phyloP scores from a whole-genome alignment of 2,888 invertebrate genomes.

The Ormyrus rosae region DNA sequence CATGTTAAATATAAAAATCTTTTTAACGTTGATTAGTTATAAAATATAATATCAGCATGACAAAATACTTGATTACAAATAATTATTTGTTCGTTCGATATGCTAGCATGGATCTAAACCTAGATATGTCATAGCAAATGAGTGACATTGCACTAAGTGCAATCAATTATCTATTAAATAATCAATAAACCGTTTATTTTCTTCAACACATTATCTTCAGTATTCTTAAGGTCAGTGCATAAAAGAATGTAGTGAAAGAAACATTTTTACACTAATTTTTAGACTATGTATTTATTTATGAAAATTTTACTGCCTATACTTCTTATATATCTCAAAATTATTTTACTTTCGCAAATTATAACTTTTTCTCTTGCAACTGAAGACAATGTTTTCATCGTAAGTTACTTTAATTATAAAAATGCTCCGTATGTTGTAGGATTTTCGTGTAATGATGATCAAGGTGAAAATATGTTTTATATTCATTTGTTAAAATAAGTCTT shows the following conservation, averaged over 20 bases:
- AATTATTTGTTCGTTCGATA: too few relatives aligned
- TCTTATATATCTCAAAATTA: background rate
- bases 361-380: conserved; percentile 22
- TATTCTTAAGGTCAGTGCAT: too few relatives aligned
- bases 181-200: background rate
- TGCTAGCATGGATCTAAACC: too few relatives aligned
- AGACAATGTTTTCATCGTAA: conserved; percentile 60
- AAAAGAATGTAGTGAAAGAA: too few relatives aligned
- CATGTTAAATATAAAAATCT: too few relatives aligned
- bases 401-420: conserved; percentile 62
- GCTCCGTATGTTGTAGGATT: conserved; percentile 63
- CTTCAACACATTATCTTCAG: background rate
- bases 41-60: too few relatives aligned
- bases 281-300: background rate
- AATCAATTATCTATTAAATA: conserved; percentile 7
- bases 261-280: background rate
- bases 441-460: conserved; percentile 60
- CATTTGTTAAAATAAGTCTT: background rate
- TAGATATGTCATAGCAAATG: conserved; percentile 37
- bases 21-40: too few relatives aligned
- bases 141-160: background rate
- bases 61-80: too few relatives aligned
- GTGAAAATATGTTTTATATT: conserved; percentile 51
- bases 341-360: conserved; percentile 14
- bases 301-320: too few relatives aligned